Percentiles rank a stretch among this genome's conserved stretches.
These are phyloP conservation scores for Notechis scutatus DNA, from an alignment of 2,113 vertebrate species.

Conservation along the genomic window DNA sequence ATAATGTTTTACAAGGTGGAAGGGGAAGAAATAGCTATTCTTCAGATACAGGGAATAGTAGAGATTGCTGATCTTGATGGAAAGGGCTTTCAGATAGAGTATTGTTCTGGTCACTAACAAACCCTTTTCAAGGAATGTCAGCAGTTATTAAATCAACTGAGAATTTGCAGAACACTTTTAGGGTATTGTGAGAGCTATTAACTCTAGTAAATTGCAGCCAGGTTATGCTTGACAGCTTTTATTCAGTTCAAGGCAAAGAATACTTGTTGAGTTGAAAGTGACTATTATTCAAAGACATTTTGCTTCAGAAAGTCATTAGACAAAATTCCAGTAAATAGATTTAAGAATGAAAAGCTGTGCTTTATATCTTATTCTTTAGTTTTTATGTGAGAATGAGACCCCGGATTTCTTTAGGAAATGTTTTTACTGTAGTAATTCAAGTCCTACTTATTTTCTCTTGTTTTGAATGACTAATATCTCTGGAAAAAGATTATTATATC, in stretches of 20 bases:
- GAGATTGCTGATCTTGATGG: slow-evolving; percentile 34
- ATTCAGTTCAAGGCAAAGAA: slow-evolving; percentile 14
- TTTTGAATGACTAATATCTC: background rate
- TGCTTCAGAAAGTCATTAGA: background rate
- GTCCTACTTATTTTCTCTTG: background rate
- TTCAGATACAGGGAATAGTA: slow-evolving; percentile 18
- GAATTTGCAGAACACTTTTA: background rate
- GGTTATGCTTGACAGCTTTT: background rate
- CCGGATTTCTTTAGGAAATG: background rate
- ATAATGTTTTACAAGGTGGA: background rate
- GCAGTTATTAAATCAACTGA: slow-evolving; percentile 15
- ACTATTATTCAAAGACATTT: background rate
- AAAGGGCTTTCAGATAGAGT: slow-evolving; percentile 19
- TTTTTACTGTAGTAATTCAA: background rate
- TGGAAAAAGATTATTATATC: background rate
- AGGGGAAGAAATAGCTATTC: slow-evolving; percentile 23
- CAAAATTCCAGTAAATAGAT: background rate
- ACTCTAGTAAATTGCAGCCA: background rate
- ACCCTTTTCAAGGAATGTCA: slow-evolving; percentile 15
- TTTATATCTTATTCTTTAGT: slow-evolving; percentile 6
- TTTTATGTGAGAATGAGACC: slow-evolving; percentile 3
- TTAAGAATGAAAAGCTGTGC: background rate
- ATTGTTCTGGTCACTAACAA: background rate
- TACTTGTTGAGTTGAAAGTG: rapidly evolving
- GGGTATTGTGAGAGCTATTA: slow-evolving; percentile 13